Evolutionary conservation across 2,888 invertebrate genomes (phyloP).

Genomic region (Phymatocera aterrima): DNA sequence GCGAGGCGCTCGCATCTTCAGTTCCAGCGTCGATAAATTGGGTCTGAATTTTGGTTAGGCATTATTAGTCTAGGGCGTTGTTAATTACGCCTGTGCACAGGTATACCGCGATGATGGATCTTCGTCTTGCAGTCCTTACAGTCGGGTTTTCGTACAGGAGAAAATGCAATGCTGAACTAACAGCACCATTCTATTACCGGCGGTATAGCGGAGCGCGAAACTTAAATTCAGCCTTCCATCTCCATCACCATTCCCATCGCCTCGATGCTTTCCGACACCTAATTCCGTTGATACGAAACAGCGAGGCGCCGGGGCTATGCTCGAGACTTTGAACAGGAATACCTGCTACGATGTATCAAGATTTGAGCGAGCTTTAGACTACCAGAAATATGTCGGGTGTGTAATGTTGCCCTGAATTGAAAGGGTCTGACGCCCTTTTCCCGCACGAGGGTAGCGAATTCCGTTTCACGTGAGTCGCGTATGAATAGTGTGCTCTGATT

Average conservation of each 20-base stretch:
- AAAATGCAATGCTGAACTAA: slow-evolving; percentile 23
- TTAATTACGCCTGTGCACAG: background rate
- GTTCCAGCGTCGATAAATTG: no score
- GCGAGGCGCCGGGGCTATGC: slow-evolving; percentile 1
- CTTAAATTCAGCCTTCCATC: background rate
- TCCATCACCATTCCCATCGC: background rate
- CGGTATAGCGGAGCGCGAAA: slow-evolving; percentile 2
- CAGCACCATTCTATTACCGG: slow-evolving; percentile 24
- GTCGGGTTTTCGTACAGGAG: slow-evolving; percentile 16
- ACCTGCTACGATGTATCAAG: background rate
- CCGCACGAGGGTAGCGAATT: background rate
- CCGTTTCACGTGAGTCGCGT: background rate
- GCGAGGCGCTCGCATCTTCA: no score
- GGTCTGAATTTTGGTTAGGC: background rate
- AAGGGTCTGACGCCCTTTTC: background rate
- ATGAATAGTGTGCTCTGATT: background rate
- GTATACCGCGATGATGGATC: background rate
- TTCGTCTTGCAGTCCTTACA: background rate
- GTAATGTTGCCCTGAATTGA: background rate
- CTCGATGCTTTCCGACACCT: slow-evolving; percentile 17
- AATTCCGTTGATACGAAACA: slow-evolving; percentile 29
- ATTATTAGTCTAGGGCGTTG: background rate
- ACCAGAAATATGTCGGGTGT: slow-evolving; percentile 3
- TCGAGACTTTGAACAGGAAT: background rate
- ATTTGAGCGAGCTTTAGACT: slow-evolving; percentile 12